phyloP scores from a whole-genome alignment of 2,797 vertebrate genomes.

The Trachurus trachurus region DNA sequence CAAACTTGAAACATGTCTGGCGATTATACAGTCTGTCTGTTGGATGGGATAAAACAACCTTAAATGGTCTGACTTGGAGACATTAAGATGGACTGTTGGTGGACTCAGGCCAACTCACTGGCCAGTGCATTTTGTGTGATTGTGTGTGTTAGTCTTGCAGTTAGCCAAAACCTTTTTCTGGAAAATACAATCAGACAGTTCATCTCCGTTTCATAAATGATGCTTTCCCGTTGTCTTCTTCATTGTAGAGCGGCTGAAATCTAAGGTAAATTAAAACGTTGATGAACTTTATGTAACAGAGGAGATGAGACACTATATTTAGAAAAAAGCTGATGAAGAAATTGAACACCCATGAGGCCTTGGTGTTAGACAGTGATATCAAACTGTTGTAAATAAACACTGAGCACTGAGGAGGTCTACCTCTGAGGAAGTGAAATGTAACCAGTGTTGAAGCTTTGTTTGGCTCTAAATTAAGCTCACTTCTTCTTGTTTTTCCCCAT shows the following conservation, averaged over 20 bases:
- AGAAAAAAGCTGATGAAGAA: not conserved
- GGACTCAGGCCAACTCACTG: constrained; percentile 59
- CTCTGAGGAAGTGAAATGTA: constrained; percentile 6
- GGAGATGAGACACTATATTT: not conserved
- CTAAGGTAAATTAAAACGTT: not conserved
- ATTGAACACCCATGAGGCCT: not conserved
- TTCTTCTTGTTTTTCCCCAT: constrained; percentile 1
- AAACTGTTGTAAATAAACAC: not conserved
- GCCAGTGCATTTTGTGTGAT: constrained; percentile 1
- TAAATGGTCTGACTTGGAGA: constrained; percentile 50
- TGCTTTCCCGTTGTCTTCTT: not conserved
- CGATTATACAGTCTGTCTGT: constrained; percentile 51
- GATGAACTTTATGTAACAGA: not conserved
- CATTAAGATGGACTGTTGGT: constrained; percentile 60
- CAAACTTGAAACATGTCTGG: constrained; percentile 37
- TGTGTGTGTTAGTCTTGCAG: constrained; percentile 23
- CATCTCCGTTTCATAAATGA: constrained; percentile 20
- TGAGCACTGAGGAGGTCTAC: constrained; percentile 9
- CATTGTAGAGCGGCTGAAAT: not conserved
- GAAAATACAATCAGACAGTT: constrained; percentile 37
- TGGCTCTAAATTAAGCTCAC: not conserved
- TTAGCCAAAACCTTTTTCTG: constrained; percentile 53
- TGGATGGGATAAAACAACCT: constrained; percentile 46
- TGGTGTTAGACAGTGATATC: not conserved
- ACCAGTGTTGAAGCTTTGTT: not conserved